Evolutionary conservation across 1,140 invertebrate genomes (phyloP).

Genomic region (Pseudomyrmex flavicornis): DNA sequence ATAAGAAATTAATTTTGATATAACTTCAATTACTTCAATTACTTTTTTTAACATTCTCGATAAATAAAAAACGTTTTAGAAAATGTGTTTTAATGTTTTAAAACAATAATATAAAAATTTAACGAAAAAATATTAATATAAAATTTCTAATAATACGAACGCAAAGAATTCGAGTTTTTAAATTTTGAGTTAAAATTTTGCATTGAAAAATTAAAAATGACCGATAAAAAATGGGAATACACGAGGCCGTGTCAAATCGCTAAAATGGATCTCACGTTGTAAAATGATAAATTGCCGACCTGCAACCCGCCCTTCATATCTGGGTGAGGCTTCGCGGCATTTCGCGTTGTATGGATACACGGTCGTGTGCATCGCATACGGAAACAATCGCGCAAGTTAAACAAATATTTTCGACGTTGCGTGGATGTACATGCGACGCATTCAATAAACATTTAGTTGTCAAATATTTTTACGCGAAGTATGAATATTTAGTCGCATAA

Average conservation of each 20-base stretch:
- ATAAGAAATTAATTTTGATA: background rate
- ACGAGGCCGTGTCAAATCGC: conserved; percentile 7
- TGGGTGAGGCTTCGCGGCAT: background rate
- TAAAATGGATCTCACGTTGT: conserved; percentile 35
- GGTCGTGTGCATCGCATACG: background rate
- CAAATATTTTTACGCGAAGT: conserved; percentile 35
- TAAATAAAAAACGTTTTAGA: conserved; percentile 16
- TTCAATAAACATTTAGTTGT: conserved; percentile 22
- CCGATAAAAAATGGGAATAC: conserved; percentile 14
- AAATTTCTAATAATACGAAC: background rate
- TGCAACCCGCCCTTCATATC: conserved; percentile 7
- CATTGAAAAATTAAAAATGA: conserved; percentile 26
- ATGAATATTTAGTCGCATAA: conserved; percentile 30
- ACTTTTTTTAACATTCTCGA: background rate
- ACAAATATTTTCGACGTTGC: conserved; percentile 38
- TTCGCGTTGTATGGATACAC: conserved; percentile 28
- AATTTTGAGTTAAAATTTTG: conserved; percentile 4
- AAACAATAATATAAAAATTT: background rate
- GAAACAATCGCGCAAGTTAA: conserved; percentile 48
- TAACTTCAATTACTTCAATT: background rate
- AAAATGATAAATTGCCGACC: conserved; percentile 44
- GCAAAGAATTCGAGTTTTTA: background rate
- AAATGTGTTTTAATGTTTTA: background rate
- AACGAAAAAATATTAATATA: background rate
- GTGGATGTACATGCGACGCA: background rate